Evolutionary conservation across 2,113 vertebrate genomes (phyloP), one percentile per base, ranked within the genome.

Genomic region (Upupa epops): DNA sequence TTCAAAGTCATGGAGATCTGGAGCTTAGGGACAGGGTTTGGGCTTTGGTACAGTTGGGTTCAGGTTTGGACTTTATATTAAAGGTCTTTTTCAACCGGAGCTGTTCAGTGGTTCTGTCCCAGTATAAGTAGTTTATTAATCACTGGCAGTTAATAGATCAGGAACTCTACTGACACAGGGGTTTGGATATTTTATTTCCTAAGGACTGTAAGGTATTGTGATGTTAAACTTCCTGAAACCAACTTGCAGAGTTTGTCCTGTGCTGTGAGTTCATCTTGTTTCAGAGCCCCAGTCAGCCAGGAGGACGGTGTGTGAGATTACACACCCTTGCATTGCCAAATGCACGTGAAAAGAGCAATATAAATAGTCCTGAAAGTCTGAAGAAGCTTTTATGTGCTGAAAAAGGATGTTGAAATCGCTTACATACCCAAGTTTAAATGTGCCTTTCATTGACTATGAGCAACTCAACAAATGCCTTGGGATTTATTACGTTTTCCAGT

Each of bases 261-360:
- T 83, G 74, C 60, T 86, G n/a, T 25, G 63, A 31, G 42, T 76
- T 89, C 36, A 48, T 48, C 70, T 77, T 36, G 29, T 75, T 93
- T 65, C 46, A 76, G 66, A 55, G 25, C 28, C 72, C 58, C 28
- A 82, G 72, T 58, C 34, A 64, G 76, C 64, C 51, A 63, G 79
- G 64, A 85, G 89, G 64, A 86, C 81, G 86, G 66, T 22, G 45
- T 93, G 86, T 78, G 91, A 75, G 66, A 79, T 91, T 81, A 58
- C 40, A 86, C 64, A 54, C 36, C 49, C 80, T 60, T 40, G 11
- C n/a, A 55, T 73, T 89, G 87, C 88, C 82, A 91, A 76, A 89
- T 65, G 56, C 42, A 49, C 65, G 49, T 76, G 22, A 65, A 94
- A 80, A 65, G 72, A 79, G 37, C 40, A 49, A 65, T 76, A 83